A percentile compares a stretch with the other conserved stretches of the same genome.
Conservation (phyloP, 30 jellyfish, hydroid and myxozoan genomes). For the Turritopsis rubra region DNA sequence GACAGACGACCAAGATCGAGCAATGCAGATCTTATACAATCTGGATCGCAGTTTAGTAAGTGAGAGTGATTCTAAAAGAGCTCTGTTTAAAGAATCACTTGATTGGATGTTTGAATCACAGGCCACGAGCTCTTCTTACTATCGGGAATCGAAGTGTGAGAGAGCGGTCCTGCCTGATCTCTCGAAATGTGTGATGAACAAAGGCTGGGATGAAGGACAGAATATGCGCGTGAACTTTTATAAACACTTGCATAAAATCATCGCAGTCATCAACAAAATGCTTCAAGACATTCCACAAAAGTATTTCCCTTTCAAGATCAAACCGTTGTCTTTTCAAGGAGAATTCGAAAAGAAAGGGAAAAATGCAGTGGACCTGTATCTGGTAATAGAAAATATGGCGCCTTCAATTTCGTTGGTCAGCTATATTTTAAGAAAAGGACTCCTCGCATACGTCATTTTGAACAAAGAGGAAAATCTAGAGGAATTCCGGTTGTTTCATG, state of each 20-base stretch:
- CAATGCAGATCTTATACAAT: slow-evolving; percentile 59
- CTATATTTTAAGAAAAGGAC: slow-evolving; percentile 12
- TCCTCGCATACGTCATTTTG: slow-evolving; percentile 44
- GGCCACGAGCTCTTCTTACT: background rate
- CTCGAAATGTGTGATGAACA: background rate
- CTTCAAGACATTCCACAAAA: slow-evolving; percentile 37
- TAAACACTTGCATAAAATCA: slow-evolving; percentile 16
- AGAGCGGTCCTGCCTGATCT: background rate
- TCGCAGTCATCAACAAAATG: slow-evolving; percentile 51
- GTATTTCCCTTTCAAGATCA: slow-evolving; percentile 46
- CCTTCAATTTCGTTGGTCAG: slow-evolving; percentile 24
- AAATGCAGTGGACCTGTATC: slow-evolving; percentile 42
- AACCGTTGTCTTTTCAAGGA: slow-evolving; percentile 25
- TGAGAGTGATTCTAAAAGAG: slow-evolving; percentile 1
- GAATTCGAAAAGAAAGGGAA: slow-evolving; percentile 51
- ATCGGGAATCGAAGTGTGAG: slow-evolving; percentile 15
- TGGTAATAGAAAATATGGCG: slow-evolving; percentile 26
- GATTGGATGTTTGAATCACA: slow-evolving; percentile 10
- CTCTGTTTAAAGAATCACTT: background rate
- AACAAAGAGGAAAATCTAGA: slow-evolving; percentile 7
- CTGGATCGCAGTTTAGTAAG: slow-evolving; percentile 51
- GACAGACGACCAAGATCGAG: slow-evolving; percentile 27
- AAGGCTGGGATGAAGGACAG: slow-evolving; percentile 56
- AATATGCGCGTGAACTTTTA: slow-evolving; percentile 41
- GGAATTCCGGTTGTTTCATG: slow-evolving; percentile 51